These are phyloP conservation scores for Polyommatus icarus DNA, from an alignment of 2,888 invertebrate species.

Conservation along the genomic window DNA sequence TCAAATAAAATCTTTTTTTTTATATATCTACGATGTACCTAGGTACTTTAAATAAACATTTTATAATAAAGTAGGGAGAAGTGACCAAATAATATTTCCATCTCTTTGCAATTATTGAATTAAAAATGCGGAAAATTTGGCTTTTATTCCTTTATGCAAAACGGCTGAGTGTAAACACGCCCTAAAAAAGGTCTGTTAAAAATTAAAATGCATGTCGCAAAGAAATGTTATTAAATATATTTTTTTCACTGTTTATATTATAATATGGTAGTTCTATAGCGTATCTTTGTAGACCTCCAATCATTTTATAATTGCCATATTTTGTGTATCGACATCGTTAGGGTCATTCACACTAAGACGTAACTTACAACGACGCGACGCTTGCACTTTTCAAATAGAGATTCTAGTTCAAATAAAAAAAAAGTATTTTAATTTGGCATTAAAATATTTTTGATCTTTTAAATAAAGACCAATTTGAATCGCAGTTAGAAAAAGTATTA, in stretches of 20 bases:
- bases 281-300: no score
- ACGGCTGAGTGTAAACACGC: background rate
- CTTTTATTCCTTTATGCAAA: background rate
- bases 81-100: background rate
- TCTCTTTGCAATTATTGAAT: background rate
- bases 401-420: no score
- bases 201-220: background rate
- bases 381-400: no score
- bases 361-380: no score
- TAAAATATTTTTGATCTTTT: background rate
- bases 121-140: background rate
- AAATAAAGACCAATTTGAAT: background rate
- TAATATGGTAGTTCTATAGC: background rate
- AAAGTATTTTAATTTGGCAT: background rate
- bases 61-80: background rate
- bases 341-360: no score
- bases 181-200: background rate
- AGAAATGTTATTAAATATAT: background rate
- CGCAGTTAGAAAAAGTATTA: background rate
- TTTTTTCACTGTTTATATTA: background rate
- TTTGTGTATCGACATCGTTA: no score
- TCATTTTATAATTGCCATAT: no score
- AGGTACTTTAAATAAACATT: no score
- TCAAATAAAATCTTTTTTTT: background rate
- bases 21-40: no score